Base-by-base conservation (phyloP, 2,113 vertebrate species). In the Tursiops truncatus region DNA sequence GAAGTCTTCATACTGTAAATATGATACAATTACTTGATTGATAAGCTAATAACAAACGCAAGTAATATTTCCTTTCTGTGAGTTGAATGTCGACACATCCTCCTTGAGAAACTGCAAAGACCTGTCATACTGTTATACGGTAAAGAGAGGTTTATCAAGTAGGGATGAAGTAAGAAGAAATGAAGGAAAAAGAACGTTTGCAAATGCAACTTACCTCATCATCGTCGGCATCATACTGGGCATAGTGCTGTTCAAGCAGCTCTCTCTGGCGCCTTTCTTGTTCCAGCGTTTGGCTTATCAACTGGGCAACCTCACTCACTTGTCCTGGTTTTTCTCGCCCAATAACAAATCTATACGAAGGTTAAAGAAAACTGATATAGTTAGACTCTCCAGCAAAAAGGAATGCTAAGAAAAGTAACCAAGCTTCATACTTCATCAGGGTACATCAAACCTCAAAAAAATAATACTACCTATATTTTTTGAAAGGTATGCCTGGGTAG, bases 261-360 rank as follows among this genome's bases (percentile, higher is more conserved):
- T 99, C 99, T 96, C 99, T 98, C 98, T 99, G 99, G 90, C 99
- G 99, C 60, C 99, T 98, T 97, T 99, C 99, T 92, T 99, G 99
- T 91, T 99, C 99, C 97, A 99, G 98, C 6, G 99, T 99, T 98
- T 99, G 99, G 97, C 99, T 99, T 96, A 99, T 99, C 97, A 99
- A 98, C 50, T 99, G 99, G 0, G 99, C 99, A 96, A 99, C 99
- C 98, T 99, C 99, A 18, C 99, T 99, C 98, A 99, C 99, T 99
- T 99, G 99, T 71, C 99, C 99, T 0, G 99, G 99, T 20, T 99
- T 99, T 98, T 99, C 99, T 96, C 99, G 99, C 53, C 99, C 99
- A 98, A 99, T 99, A 97, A 99, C 98, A 97, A 99, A 99, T 97
- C 99, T 99, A 98, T 71, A 85, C 33, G 97, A 98, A 97, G 38